phyloP scores from a whole-genome alignment of 2,888 invertebrate species.

The Thecocarcelia acutangulata region DNA sequence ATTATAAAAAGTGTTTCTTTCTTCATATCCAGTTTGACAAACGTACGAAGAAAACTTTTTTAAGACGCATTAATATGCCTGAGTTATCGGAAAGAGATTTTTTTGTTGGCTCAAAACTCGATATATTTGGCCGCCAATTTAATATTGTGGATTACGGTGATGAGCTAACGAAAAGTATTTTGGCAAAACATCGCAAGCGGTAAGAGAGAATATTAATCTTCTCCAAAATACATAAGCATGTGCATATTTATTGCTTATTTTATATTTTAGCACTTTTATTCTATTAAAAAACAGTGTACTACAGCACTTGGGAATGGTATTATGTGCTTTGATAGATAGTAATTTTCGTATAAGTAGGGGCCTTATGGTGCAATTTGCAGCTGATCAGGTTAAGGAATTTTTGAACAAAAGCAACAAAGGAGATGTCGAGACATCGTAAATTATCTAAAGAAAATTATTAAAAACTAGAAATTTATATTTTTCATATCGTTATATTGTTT shows the following conservation, averaged over 20 bases:
- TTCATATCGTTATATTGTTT: no score
- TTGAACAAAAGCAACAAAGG: conserved; percentile 83
- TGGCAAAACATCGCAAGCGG: conserved; percentile 85
- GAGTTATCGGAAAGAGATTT: conserved; percentile 86
- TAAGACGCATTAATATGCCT: conserved; percentile 86
- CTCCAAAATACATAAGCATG: not conserved
- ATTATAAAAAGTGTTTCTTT: not conserved
- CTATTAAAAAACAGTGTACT: conserved; percentile 89
- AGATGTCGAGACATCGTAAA: conserved; percentile 85
- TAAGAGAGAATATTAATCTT: conserved; percentile 77
- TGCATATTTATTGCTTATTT: not conserved
- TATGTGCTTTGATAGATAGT: conserved; percentile 85
- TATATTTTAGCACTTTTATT: conserved; percentile 85
- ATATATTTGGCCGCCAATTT: conserved; percentile 88
- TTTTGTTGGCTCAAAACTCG: conserved; percentile 88
- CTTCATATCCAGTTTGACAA: conserved; percentile 83
- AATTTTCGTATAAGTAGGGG: conserved; percentile 86
- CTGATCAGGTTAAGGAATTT: conserved; percentile 86
- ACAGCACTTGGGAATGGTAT: conserved; percentile 87
- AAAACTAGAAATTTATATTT: not conserved
- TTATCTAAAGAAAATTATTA: conserved; percentile 64
- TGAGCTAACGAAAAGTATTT: conserved; percentile 83
- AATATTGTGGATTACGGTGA: conserved; percentile 89
- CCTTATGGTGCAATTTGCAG: conserved; percentile 86
- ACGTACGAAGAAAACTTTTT: conserved; percentile 85